Percentiles rank a stretch among this genome's conserved stretches.
Evolutionary conservation across 2,888 invertebrate genomes (phyloP).

Genomic region (Chymomyza amoena): DNA sequence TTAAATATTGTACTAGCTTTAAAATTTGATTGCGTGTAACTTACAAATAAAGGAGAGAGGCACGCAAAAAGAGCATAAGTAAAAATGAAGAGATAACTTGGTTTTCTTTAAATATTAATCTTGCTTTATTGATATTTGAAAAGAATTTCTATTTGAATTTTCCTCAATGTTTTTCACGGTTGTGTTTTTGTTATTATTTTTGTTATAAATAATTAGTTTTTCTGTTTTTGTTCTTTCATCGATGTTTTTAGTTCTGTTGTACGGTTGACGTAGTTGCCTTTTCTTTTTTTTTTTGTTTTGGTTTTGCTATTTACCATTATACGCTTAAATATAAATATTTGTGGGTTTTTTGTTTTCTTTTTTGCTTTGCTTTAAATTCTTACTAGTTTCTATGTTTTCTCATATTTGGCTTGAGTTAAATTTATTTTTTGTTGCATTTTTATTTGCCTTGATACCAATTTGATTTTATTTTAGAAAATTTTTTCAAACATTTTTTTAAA

Average conservation of each 20-base stretch:
- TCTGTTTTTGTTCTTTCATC: constrained; percentile 20
- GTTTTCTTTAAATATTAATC: constrained; percentile 35
- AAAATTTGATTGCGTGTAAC: not conserved
- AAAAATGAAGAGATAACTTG: not conserved
- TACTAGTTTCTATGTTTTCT: constrained; percentile 44
- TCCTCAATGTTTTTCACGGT: constrained; percentile 52
- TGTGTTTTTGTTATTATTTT: constrained; percentile 31
- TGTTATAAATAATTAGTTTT: constrained; percentile 38
- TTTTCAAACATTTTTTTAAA: constrained; percentile 30
- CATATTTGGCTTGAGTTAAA: not conserved
- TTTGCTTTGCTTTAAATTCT: constrained; percentile 53
- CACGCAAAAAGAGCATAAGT: not conserved
- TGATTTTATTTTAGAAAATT: constrained; percentile 2
- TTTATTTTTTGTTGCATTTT: not conserved
- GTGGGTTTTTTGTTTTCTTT: constrained; percentile 58
- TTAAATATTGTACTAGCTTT: not conserved
- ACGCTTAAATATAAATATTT: constrained; percentile 46
- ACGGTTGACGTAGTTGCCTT: not conserved
- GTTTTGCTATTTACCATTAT: constrained; percentile 22
- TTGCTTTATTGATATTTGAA: constrained; percentile 75
- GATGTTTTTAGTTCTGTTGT: constrained; percentile 28
- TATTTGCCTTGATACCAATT: constrained; percentile 5
- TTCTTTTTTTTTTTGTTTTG: constrained; percentile 6
- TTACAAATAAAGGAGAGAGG: not conserved
- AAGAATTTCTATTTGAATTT: constrained; percentile 69